These are phyloP conservation scores for Bubo bubo DNA, from an alignment of 2,113 vertebrate genomes.

Conservation along the genomic window DNA sequence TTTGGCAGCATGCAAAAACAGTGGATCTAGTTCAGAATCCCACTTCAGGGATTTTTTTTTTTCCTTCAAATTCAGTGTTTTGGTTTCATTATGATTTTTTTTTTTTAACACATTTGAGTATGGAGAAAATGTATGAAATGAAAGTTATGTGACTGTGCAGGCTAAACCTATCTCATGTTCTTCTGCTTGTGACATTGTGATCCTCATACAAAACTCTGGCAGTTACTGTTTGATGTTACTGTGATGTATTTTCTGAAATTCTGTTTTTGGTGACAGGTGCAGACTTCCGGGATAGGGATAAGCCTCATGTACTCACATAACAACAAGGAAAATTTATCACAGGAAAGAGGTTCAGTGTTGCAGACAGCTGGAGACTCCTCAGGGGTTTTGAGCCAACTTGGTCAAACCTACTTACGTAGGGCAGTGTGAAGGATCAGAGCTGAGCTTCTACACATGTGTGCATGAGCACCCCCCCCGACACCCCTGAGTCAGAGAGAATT, in stretches of 20 bases:
- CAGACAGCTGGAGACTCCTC: not conserved
- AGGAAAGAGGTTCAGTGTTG: not conserved
- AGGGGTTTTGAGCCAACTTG: not conserved
- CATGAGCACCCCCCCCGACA: accelerated
- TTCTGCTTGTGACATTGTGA: not conserved
- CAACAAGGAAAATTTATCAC: not conserved
- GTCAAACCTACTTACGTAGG: not conserved
- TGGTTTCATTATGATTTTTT: not conserved
- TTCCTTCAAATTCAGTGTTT: not conserved
- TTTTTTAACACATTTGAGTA: not conserved
- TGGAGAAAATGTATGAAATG: not conserved
- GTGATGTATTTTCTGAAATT: not conserved
- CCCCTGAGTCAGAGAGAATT: not conserved
- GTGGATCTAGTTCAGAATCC: not conserved
- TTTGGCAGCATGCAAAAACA: not conserved
- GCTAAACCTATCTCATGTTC: not conserved
- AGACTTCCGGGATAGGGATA: not conserved
- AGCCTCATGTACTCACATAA: not conserved
- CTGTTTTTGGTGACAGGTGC: not conserved
- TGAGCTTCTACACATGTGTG: accelerated
- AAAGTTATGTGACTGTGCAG: not conserved
- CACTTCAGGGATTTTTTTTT: not conserved
- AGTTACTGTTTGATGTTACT: not conserved
- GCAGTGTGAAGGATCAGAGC: not conserved
- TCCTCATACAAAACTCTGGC: not conserved